These are phyloP conservation scores for Crioceris asparagi DNA, from an alignment of 2,888 invertebrate species.

Conservation along the genomic window DNA sequence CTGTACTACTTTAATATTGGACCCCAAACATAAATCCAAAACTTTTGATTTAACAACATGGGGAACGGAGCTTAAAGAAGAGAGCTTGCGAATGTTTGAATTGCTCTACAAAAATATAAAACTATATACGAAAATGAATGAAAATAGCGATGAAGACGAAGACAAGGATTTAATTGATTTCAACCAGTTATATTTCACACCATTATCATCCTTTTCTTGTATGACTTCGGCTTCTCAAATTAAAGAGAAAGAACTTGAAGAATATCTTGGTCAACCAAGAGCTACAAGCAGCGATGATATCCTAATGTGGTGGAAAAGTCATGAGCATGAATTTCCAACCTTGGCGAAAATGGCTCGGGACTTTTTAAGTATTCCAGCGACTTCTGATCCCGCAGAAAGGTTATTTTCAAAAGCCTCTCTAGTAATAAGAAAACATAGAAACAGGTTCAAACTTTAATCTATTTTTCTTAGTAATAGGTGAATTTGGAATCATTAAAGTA, in stretches of 20 bases:
- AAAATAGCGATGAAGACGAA: constrained; percentile 2
- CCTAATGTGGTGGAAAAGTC: constrained; percentile 16
- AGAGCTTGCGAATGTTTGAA: not conserved
- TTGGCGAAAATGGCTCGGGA: too few species aligned
- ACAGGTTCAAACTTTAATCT: too few species aligned
- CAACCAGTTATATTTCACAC: not conserved
- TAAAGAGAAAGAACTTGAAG: constrained; percentile 7
- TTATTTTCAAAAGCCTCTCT: too few species aligned
- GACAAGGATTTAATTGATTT: constrained; percentile 1
- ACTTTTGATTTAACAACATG: constrained; percentile 18
- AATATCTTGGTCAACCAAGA: constrained; percentile 9
- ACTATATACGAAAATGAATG: not conserved
- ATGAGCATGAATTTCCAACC: too few species aligned
- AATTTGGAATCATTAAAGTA: too few species aligned
- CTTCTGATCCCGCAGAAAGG: too few species aligned
- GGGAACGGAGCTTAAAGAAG: constrained; percentile 12
- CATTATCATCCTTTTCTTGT: not conserved
- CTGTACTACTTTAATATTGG: constrained; percentile 18
- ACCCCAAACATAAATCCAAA: constrained; percentile 21
- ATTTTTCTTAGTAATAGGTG: too few species aligned
- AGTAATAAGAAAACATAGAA: too few species aligned
- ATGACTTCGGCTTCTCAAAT: too few species aligned
- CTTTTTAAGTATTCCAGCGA: too few species aligned
- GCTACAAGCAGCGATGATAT: constrained; percentile 8
- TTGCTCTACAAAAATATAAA: constrained; percentile 3